Evolutionary conservation across 2,888 invertebrate species (phyloP), one percentile per base, ranked within the genome.

Genomic region (Busseola fusca): DNA sequence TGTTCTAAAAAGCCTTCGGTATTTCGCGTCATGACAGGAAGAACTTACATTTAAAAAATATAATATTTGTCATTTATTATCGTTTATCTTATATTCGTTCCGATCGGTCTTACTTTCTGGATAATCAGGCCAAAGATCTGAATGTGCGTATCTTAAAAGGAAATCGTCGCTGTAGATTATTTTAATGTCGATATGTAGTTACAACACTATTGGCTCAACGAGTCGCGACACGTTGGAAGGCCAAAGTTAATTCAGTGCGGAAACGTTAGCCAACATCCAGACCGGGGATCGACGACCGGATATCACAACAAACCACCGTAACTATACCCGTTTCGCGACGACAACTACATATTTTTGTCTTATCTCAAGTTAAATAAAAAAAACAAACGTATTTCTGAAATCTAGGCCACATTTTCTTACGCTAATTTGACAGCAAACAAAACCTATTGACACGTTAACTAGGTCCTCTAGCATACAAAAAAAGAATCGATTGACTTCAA

Each of bases 191-290:
- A 63, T 56, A 37, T 69, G 45, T 54, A 50, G 54, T 69, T 42
- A 68, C 66, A 64, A 73, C 77, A 77, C 69, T 70, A 76, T 70
- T 65, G 69, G 56, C 65, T 72, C 76, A 30, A 69, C 71, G 71
- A 72, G 78, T 69, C 80, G 68, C 40, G 65, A 79, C 88, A 80
- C 81, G 83, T 80, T 83, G 85, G 89, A 91, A 91, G 91, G 92
- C 87, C 89, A 81, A 78, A 89, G 87, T 89, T 91, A 91, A 91
- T 92, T 92, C 86, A 81, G 89, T 86, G 82, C 86, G 87, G 88
- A 91, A 90, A 88, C 86, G 87, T 88, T 87, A 86, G 88, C 86
- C 86, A 88, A 87, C 86, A 84, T 85, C 85, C 84, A 82, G 84
- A 82, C 73, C 68, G 82, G 90, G 87, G 92, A 87, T 89, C 92